Base-by-base conservation (phyloP, 2,797 vertebrate genomes). In the Pelodytes ibericus region DNA sequence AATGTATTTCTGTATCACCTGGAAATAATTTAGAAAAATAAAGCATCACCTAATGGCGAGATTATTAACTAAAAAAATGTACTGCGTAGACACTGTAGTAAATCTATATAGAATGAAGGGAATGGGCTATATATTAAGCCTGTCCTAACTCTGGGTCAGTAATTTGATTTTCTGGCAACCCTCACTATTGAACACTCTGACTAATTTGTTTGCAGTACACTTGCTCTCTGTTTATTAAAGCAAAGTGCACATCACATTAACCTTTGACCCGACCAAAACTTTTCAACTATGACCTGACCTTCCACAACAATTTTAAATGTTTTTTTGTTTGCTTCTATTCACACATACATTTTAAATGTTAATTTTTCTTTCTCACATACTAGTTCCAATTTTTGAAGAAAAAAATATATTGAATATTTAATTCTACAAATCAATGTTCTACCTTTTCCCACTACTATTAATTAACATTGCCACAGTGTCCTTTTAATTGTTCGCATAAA, bases 211-310 rank as follows among this genome's bases (percentile, higher is more conserved):
- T 47, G 44, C 44, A 13, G 11, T n/a, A 18, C 44, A 47, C 44
- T 47, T 56, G 51, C 51, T 25, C 24, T 3, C 51, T 56, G 24
- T 56, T 56, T 56, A 56, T 56, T 56, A 56, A 56, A 5, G 51
- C 51, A 56, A 24, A 56, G 20, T 56, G 51, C 51, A 56, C n/a
- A 22, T 56, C n/a, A 22, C 51, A 56, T 24, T 56, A 56, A 56
- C 51, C 51, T 56, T 56, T 56, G 16, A 25, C 51, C 51, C 24
- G 51, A 22, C 51, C 51, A 15, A 47, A 4, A 47, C 44, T n/a
- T 16, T 47, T 15, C 4, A 47, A 47, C 44, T 18, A 15, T n/a
- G 44, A 47, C 44, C 44, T 47, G 44, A 47, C 13, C 16, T 15
- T 47, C 44, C 18, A 15, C 1, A 16, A 47, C 18, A 47, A 15